A percentile compares a stretch with the other conserved stretches of the same genome.
Conservation (phyloP, 2,888 invertebrate genomes). For the Ethmia dodecea region DNA sequence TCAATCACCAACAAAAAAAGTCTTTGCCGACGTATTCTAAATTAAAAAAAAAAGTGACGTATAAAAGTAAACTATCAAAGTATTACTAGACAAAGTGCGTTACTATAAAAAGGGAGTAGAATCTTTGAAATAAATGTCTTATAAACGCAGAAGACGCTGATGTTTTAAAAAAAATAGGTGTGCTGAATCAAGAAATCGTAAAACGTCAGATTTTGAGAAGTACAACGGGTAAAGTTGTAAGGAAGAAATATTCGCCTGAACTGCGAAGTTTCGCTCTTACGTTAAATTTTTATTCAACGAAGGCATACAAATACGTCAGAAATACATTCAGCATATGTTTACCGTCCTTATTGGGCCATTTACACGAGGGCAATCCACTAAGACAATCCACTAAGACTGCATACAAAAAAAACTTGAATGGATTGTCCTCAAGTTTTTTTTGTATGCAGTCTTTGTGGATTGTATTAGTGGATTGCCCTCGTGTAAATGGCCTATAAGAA, state of each 20-base stretch:
- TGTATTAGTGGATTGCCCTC: too few species aligned
- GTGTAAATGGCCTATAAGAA: conserved; percentile 4
- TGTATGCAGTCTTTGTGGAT: too few species aligned
- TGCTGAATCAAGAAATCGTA: conserved; percentile 5
- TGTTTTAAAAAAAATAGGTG: conserved; percentile 4
- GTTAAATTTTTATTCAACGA: conserved; percentile 12
- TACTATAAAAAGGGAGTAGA: conserved; percentile 1
- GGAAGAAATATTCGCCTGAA: conserved; percentile 8
- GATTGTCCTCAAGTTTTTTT: too few species aligned
- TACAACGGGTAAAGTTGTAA: conserved; percentile 1
- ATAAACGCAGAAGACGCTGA: conserved; percentile 3
- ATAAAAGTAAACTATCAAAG: conserved; percentile 1
- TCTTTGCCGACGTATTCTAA: not conserved
- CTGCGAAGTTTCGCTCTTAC: conserved; percentile 10
- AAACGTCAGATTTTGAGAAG: conserved; percentile 1
- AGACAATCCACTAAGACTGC: too few species aligned
- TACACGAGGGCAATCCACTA: too few species aligned
- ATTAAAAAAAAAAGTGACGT: too few species aligned
- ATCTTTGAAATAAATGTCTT: not conserved
- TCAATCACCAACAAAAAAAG: not conserved
- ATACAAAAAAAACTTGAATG: too few species aligned
- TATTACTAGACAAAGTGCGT: conserved; percentile 2
- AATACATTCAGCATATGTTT: conserved; percentile 17
- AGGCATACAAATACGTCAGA: conserved; percentile 25
- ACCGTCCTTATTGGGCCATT: too few species aligned